Evolutionary conservation across 92 coral and sea anemone genomes (phyloP).

Genomic region (Plumapathes pennacea): DNA sequence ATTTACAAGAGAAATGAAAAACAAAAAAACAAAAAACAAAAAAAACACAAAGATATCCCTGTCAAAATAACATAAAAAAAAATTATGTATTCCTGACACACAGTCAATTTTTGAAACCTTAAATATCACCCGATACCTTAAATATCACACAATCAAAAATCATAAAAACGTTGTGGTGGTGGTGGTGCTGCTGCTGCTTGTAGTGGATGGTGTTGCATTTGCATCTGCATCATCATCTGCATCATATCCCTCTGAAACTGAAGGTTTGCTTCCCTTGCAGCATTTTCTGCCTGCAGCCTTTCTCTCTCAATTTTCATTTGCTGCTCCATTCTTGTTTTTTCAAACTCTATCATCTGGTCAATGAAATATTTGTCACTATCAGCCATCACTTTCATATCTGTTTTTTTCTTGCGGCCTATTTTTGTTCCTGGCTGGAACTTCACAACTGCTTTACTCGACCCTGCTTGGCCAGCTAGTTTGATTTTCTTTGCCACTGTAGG

Average conservation of each 20-base stretch:
- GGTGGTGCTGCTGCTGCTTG: constrained; percentile 6
- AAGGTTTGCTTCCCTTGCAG: constrained; percentile 32
- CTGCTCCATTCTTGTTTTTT: constrained; percentile 28
- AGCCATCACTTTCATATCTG: constrained; percentile 38
- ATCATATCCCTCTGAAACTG: constrained; percentile 31
- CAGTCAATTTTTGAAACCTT: no score
- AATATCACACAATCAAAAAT: not conserved
- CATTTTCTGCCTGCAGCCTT: constrained; percentile 41
- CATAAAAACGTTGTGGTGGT: not conserved
- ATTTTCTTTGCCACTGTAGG: constrained; percentile 11
- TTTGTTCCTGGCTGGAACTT: constrained; percentile 26
- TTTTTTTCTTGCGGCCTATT: constrained; percentile 6
- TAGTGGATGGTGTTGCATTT: constrained; percentile 10
- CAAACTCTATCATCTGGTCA: constrained; percentile 34
- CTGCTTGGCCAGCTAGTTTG: constrained; percentile 11
- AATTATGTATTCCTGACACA: no score
- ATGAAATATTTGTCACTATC: constrained; percentile 40
- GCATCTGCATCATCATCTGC: constrained; percentile 43
- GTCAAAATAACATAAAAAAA: no score
- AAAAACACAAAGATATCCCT: no score
- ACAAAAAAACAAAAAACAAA: no score
- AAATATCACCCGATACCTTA: no score
- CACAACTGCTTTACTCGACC: constrained; percentile 15
- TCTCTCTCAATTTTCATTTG: constrained; percentile 31
- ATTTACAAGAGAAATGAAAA: no score